phyloP scores from a whole-genome alignment of 2,888 invertebrate genomes.

The Andrena trimmerana region DNA sequence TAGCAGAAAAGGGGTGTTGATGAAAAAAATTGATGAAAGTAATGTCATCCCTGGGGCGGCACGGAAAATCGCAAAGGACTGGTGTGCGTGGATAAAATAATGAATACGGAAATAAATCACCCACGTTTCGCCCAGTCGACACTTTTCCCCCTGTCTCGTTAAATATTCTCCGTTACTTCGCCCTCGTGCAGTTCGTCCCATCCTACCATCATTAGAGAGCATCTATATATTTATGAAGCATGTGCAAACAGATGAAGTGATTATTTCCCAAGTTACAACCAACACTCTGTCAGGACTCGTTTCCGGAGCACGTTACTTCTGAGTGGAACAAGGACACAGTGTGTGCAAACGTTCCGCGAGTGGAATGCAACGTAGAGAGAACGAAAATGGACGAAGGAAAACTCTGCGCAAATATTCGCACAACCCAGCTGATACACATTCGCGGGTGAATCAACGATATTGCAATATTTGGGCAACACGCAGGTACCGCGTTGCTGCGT shows the following conservation, averaged over 20 bases:
- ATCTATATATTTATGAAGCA: constrained; percentile 2
- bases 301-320: background rate
- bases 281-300: background rate
- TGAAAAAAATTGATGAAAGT: constrained; percentile 15
- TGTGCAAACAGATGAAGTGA: background rate
- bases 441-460: too few species aligned
- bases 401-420: too few species aligned
- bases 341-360: background rate
- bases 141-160: background rate
- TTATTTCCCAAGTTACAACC: background rate
- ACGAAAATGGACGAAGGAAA: too few species aligned
- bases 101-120: constrained; percentile 7
- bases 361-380: background rate
- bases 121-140: background rate
- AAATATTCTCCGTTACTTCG: background rate
- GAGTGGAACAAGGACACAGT: background rate
- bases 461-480: too few species aligned
- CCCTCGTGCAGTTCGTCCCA: background rate
- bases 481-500: too few species aligned
- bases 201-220: background rate
- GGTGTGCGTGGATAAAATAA: background rate
- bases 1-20: background rate
- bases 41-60: background rate
- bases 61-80: background rate
- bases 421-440: too few species aligned